phyloP scores from a whole-genome alignment of 2,113 vertebrate genomes.

The Turnix velox region DNA sequence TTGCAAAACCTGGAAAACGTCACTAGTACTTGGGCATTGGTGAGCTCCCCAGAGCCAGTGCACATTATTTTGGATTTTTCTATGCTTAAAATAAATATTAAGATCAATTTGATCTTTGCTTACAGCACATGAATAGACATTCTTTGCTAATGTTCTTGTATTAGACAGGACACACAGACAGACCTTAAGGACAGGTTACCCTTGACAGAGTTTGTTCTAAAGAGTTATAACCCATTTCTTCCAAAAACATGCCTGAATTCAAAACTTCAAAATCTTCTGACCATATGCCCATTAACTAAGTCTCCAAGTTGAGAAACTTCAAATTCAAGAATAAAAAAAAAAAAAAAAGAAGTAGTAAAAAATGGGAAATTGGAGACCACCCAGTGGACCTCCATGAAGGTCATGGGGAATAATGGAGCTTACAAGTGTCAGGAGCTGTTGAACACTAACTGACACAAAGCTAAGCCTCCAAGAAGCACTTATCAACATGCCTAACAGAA shows the following conservation, averaged over 20 bases:
- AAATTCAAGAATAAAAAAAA: too few species aligned
- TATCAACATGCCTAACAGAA: not conserved
- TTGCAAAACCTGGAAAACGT: not conserved
- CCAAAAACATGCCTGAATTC: not conserved
- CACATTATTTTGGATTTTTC: not conserved
- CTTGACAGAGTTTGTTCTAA: too few species aligned
- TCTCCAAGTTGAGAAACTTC: not conserved
- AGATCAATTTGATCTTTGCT: not conserved
- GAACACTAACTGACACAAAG: not conserved
- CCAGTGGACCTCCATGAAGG: not conserved
- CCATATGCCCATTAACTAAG: not conserved
- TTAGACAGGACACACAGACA: not conserved
- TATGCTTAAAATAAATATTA: not conserved
- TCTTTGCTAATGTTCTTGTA: not conserved
- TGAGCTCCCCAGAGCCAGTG: not conserved
- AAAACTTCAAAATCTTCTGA: not conserved
- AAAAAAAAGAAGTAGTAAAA: not conserved
- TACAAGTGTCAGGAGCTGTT: not conserved
- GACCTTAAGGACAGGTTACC: too few species aligned
- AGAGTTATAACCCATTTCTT: not conserved
- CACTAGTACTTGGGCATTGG: not conserved
- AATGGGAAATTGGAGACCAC: not conserved
- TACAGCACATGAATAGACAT: not conserved
- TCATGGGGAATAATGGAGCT: not conserved
- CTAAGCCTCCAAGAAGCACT: not conserved